Evolutionary conservation across 1,140 invertebrate genomes (phyloP).

Genomic region (Calycopis cecrops): DNA sequence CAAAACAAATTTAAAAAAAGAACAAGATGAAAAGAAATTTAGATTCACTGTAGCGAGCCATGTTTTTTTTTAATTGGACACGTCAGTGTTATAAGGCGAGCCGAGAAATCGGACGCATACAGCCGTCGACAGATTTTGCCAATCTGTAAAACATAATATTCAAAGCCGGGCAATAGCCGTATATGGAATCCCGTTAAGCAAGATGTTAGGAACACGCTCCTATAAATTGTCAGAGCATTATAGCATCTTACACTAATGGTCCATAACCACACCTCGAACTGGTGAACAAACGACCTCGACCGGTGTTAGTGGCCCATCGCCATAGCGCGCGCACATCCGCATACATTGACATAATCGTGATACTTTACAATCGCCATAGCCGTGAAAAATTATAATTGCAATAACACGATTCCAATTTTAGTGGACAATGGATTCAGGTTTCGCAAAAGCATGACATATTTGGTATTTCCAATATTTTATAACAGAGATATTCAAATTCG

Average conservation of each 20-base stretch:
- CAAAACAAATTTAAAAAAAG: too few species aligned
- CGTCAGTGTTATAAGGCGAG: too few species aligned
- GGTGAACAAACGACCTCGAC: not conserved
- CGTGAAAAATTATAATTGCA: constrained; percentile 2
- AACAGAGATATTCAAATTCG: too few species aligned
- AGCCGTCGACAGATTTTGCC: constrained; percentile 2
- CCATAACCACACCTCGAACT: constrained; percentile 2
- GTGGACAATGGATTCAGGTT: too few species aligned
- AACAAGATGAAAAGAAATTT: too few species aligned
- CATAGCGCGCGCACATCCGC: not conserved
- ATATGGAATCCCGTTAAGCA: constrained; percentile 1
- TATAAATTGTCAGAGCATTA: constrained; percentile 7
- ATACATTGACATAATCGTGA: not conserved
- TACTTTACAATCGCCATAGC: not conserved
- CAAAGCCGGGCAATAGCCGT: not conserved
- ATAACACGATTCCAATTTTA: not conserved
- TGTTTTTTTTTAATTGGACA: too few species aligned
- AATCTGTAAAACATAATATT: not conserved
- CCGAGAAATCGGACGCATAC: too few species aligned
- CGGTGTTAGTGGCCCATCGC: not conserved
- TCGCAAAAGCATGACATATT: too few species aligned
- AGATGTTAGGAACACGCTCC: not conserved
- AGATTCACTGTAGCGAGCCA: too few species aligned
- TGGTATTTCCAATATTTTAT: too few species aligned
- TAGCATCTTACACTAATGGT: not conserved